Percentiles rank a stretch among this genome's conserved stretches.
Conservation (phyloP, 2,113 vertebrate species). For the Athene cunicularia region DNA sequence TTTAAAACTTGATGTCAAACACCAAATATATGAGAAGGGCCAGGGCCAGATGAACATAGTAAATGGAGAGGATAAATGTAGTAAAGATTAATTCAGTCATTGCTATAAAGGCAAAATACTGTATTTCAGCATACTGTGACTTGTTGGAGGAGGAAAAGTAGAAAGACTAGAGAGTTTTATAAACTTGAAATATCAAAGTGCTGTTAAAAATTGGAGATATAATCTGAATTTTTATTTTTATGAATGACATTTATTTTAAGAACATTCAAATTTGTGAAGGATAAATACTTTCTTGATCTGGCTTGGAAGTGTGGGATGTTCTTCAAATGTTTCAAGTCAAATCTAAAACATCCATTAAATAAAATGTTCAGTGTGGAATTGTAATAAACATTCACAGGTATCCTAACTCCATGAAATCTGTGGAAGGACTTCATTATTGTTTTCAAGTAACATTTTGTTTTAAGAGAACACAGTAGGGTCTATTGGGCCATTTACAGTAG, state of each 20-base stretch:
- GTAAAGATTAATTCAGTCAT: background rate
- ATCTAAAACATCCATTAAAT: background rate
- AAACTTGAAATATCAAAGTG: background rate
- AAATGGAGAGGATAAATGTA: background rate
- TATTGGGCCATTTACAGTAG: background rate
- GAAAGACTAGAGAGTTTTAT: background rate
- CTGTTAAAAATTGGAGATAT: background rate
- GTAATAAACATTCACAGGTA: background rate
- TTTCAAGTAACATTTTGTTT: background rate
- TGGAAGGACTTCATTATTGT: background rate
- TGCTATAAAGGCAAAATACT: background rate
- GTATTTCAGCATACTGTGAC: background rate
- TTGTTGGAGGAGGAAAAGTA: background rate
- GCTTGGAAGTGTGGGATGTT: background rate
- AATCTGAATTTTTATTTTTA: background rate
- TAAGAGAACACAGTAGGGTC: background rate
- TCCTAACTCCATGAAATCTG: background rate
- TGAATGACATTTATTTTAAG: background rate
- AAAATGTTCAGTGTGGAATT: background rate
- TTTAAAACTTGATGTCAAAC: background rate
- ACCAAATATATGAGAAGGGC: background rate
- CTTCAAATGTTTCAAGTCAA: background rate
- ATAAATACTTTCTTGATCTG: background rate
- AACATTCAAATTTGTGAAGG: background rate
- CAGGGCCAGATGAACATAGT: background rate